phyloP scores from a whole-genome alignment of 2,113 vertebrate genomes.

The Conger conger region DNA sequence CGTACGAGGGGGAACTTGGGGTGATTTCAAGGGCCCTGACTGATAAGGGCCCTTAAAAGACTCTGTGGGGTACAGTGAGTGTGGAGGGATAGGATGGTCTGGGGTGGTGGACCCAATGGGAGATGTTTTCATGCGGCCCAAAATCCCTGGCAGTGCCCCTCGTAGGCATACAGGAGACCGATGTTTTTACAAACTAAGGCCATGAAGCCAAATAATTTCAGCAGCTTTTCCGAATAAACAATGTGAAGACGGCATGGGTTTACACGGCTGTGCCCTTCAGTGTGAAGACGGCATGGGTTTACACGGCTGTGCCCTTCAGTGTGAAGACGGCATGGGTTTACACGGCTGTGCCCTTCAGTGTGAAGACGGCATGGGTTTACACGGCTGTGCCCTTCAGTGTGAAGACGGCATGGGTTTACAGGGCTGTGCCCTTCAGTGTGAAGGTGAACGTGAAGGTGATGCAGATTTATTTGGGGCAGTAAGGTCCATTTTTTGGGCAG shows the following conservation, averaged over 20 bases:
- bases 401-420: constrained; percentile 9
- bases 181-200: too few species aligned
- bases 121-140: too few species aligned
- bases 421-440: constrained; percentile 12
- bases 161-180: too few species aligned
- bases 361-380: constrained; percentile 21
- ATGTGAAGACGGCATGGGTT: neutral
- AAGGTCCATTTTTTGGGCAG: constrained; percentile 25
- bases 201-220: too few species aligned
- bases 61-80: too few species aligned
- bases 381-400: neutral
- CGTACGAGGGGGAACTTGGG: too few species aligned
- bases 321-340: constrained; percentile 19
- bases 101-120: too few species aligned
- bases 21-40: too few species aligned
- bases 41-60: too few species aligned
- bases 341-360: constrained; percentile 14
- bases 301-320: constrained; percentile 17
- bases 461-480: constrained; percentile 40
- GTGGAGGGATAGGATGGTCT: too few species aligned
- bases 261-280: constrained; percentile 19
- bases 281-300: constrained; percentile 18
- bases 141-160: too few species aligned
- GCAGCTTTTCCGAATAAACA: too few species aligned
- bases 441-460: constrained; percentile 38